These are phyloP conservation scores for Ctenosaura bakeri DNA, from an alignment of 2,797 vertebrate species.

Conservation along the genomic window DNA sequence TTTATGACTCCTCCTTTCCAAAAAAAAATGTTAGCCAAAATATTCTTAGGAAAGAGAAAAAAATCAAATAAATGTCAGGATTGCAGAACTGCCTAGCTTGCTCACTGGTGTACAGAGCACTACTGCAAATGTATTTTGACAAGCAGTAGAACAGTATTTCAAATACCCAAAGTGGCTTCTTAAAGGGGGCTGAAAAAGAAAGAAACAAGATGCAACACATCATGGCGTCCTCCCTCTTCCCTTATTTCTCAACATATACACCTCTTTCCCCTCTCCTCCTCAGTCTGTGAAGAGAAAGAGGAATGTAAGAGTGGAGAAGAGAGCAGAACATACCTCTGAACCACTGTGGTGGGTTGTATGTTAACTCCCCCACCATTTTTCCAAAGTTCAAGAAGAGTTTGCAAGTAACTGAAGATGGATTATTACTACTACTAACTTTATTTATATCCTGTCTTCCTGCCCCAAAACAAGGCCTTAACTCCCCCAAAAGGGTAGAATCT, in stretches of 20 bases:
- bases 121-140: background rate
- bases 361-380: background rate
- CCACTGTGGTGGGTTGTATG: no score
- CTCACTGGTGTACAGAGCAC: background rate
- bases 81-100: background rate
- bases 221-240: background rate
- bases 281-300: background rate
- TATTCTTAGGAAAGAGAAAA: background rate
- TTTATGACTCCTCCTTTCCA: background rate
- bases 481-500: background rate
- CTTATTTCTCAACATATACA: background rate
- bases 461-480: no score
- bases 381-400: background rate
- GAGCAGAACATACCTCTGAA: background rate
- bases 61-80: no score
- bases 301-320: background rate
- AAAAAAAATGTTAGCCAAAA: background rate
- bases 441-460: no score
- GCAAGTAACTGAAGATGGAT: background rate
- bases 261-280: background rate
- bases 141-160: background rate
- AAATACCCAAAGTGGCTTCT: constrained; percentile 10
- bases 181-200: background rate
- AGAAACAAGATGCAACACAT: background rate
- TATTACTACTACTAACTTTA: no score